These are phyloP conservation scores for Bufo bufo DNA, from an alignment of 2,113 vertebrate genomes.

Conservation along the genomic window DNA sequence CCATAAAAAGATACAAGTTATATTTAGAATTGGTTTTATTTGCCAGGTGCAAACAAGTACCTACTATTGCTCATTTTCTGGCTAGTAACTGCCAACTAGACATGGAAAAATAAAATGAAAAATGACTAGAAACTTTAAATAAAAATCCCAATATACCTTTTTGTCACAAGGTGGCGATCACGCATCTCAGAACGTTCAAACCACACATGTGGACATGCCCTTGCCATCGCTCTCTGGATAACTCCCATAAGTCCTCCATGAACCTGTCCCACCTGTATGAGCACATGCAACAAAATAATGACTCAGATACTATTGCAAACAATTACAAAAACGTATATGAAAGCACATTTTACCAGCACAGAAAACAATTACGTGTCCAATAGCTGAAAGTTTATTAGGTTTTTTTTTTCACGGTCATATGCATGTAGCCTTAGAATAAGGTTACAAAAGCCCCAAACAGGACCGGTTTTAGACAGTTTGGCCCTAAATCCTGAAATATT, in stretches of 20 bases:
- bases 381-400: too few relatives aligned
- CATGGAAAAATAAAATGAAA: neutral
- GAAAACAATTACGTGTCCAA: too few relatives aligned
- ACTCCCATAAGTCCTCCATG: conserved; percentile 92
- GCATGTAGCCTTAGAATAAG: too few relatives aligned
- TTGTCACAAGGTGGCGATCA: conserved; percentile 88
- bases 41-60: neutral
- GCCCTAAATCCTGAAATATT: too few relatives aligned
- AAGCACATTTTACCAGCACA: too few relatives aligned
- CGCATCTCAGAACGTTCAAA: conserved; percentile 94
- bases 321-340: neutral
- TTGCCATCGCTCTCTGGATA: conserved; percentile 90
- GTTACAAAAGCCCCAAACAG: too few relatives aligned
- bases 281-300: neutral
- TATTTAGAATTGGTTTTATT: too few relatives aligned
- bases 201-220: conserved; percentile 93
- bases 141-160: conserved; percentile 75
- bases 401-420: too few relatives aligned
- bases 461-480: too few relatives aligned
- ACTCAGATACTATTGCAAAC: neutral
- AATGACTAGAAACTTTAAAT: too few relatives aligned
- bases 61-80: too few relatives aligned
- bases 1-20: neutral
- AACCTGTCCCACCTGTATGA: conserved; percentile 87
- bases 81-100: neutral